Evolutionary conservation across 2,797 vertebrate species (phyloP).

Genomic region (Clarias laeviceps): DNA sequence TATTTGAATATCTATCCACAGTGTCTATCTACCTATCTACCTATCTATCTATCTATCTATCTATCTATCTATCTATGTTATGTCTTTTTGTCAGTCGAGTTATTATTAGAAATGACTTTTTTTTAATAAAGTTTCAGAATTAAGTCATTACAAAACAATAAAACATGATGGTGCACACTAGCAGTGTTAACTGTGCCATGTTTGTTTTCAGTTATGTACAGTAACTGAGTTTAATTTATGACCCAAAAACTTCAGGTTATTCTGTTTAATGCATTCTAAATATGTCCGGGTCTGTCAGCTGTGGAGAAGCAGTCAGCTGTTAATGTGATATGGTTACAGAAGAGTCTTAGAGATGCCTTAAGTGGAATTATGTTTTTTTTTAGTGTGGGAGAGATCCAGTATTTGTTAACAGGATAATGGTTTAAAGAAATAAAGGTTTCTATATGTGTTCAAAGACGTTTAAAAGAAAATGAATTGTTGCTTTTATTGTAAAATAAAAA

Average conservation of each 20-base stretch:
- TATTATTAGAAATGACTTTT: background rate
- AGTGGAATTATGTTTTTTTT: background rate
- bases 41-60: no score
- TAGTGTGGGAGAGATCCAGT: background rate
- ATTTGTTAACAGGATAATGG: background rate
- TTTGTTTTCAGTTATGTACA: background rate
- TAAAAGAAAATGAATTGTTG: background rate
- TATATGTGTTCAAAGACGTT: background rate
- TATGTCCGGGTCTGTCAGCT: conserved; percentile 16
- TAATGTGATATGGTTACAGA: background rate
- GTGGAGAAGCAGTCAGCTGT: conserved; percentile 25
- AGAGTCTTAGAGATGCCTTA: background rate
- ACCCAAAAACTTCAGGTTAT: background rate
- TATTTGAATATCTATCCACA: no score
- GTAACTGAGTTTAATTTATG: background rate
- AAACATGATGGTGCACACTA: background rate
- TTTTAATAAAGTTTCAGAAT: background rate
- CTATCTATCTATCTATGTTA: background rate
- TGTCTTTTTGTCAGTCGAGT: background rate
- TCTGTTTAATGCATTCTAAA: conserved; percentile 2
- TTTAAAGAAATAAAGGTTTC: background rate
- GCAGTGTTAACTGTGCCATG: background rate
- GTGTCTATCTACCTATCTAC: no score
- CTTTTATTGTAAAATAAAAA: background rate
- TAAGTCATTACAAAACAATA: background rate